A percentile compares a stretch with the other conserved stretches of the same genome.
Conservation (phyloP, 92 coral and sea anemone genomes). For the Palythoa heliodiscus region DNA sequence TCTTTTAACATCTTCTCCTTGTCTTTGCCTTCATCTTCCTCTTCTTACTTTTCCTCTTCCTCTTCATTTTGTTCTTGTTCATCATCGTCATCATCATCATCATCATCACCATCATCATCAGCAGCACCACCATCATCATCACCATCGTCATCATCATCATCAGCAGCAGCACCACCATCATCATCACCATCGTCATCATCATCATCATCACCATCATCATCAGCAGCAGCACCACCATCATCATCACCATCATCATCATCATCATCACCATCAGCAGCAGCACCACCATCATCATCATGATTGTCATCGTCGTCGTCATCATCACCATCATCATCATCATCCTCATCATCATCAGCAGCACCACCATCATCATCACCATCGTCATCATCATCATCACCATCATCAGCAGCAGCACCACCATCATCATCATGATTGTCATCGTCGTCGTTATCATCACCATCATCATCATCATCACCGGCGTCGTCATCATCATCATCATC, state of each 20-base stretch:
- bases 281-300: too few relatives aligned
- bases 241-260: not conserved
- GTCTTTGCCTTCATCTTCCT: too few relatives aligned
- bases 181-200: not conserved
- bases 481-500: not conserved
- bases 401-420: not conserved
- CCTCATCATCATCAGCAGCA: not conserved
- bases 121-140: too few relatives aligned
- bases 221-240: not conserved
- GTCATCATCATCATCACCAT: not conserved
- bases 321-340: not conserved
- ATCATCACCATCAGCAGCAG: not conserved
- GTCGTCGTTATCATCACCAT: not conserved
- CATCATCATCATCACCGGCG: not conserved
- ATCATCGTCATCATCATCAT: not conserved
- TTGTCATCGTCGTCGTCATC: not conserved
- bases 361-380: not conserved
- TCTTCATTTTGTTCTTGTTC: not conserved
- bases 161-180: not conserved
- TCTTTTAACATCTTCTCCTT: too few relatives aligned
- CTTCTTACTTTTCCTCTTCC: too few relatives aligned
- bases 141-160: too few relatives aligned
- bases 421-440: not conserved
- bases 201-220: too few relatives aligned
- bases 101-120: not conserved